Evolutionary conservation across 2,888 invertebrate genomes (phyloP), one percentile per base, ranked within the genome.

Genomic region (Dolomedes plantarius): DNA sequence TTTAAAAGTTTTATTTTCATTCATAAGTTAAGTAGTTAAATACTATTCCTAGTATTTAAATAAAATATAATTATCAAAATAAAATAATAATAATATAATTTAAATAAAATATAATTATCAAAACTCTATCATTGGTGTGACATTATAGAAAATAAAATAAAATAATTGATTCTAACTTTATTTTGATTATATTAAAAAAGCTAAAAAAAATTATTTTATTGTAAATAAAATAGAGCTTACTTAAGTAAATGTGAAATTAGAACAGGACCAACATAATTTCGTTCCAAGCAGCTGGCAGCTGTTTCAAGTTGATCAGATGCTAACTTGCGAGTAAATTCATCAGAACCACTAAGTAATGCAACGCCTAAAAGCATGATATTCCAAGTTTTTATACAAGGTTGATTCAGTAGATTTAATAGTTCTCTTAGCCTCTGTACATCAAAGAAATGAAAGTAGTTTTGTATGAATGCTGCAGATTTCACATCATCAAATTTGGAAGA

Each of bases 371-470:
- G 36, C 79, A 87, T 79, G 11, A 79, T 76, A 75, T 46, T 67
- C 87, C 87, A 87, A n/a, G 83, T 83, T 56, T 71, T 72, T 16
- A 71, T 36, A 27, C 78, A 81, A 19, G 71, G 71, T n/a, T 74
- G 29, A 72, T 87, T 67, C 13, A 71, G 29, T 16, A 79, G 23
- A 64, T 67, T 83, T 7, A 87, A 23, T 36, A 79, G 64, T 72
- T 87, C 83, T 39, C 82, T 65, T 31, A 87, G 73, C 67, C 75
- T 69, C 41, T 83, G 79, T 16, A 83, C 64, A 79, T 87, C 83
- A 69, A 87, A 79, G 9, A 87, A 76, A 79, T 87, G 87, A 27
- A 87, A 87, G 76, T 83, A 87, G 31, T 87, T 83, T 62, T 87
- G 87, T n/a, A 87, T 41, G 32, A 83, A 87, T 0, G 73, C 28